Conservation (phyloP, 2,797 vertebrate genomes). For the Sylvia borin region DNA sequence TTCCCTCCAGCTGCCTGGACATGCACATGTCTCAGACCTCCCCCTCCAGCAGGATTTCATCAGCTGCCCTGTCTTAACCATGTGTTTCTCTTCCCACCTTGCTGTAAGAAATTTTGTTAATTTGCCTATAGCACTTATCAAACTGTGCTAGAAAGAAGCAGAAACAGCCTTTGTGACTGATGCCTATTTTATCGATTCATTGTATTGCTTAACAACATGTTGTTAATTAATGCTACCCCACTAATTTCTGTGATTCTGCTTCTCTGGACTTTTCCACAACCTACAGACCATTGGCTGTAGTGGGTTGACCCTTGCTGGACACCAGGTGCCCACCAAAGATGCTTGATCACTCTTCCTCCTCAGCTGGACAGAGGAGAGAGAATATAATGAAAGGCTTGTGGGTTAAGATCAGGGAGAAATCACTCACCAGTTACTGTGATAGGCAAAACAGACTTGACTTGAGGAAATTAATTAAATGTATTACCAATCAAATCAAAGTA, state of each 20-base stretch:
- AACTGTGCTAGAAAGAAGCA: not conserved
- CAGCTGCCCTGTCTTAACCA: not conserved
- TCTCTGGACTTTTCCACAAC: not conserved
- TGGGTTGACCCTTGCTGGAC: not conserved
- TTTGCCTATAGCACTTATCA: not conserved
- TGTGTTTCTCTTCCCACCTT: slow-evolving; percentile 23
- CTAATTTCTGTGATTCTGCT: not conserved
- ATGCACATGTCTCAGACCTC: not conserved
- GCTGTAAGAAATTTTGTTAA: not conserved
- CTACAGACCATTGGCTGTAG: not conserved
- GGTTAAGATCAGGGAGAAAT: not conserved
- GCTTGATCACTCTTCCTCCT: not conserved
- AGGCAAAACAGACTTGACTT: not conserved
- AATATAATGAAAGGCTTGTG: not conserved
- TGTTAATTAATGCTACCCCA: not conserved
- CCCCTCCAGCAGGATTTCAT: not conserved
- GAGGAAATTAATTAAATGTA: not conserved
- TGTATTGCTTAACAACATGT: not conserved
- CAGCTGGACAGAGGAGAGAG: not conserved
- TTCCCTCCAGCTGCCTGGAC: slow-evolving; percentile 17
- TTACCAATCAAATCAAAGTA: not conserved
- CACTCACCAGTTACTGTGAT: not conserved
- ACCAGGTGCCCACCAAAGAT: not conserved
- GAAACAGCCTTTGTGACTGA: not conserved
- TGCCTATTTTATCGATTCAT: not conserved